Percentiles rank a stretch among this genome's conserved stretches.
Evolutionary conservation across 2,797 vertebrate genomes (phyloP).

Genomic region (Syngnathus acus): DNA sequence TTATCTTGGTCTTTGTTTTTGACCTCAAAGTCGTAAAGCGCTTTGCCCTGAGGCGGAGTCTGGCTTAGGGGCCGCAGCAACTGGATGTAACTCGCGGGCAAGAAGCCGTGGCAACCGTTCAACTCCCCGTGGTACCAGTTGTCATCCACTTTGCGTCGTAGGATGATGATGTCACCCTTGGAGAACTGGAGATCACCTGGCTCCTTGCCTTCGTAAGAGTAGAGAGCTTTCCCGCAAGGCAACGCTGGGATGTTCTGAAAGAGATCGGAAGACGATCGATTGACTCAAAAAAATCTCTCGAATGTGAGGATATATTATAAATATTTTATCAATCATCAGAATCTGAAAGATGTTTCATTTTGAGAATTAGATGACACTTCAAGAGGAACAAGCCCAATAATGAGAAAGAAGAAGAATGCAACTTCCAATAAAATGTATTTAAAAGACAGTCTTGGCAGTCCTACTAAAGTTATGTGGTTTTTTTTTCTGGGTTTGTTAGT

Average conservation of each 20-base stretch:
- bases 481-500: neutral
- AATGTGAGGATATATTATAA: neutral
- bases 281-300: neutral
- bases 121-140: constrained; percentile 97
- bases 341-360: no score
- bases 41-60: constrained; percentile 90
- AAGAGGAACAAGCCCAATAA: neutral
- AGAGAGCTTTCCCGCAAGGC: constrained; percentile 91
- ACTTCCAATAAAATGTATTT: neutral
- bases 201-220: constrained; percentile 94
- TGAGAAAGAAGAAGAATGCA: neutral
- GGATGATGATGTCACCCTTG: constrained; percentile 93
- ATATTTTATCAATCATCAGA: neutral
- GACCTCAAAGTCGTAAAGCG: constrained; percentile 96
- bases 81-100: constrained; percentile 93
- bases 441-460: neutral
- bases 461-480: neutral
- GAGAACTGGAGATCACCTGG: constrained; percentile 92
- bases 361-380: neutral
- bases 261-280: constrained; percentile 12
- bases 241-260: constrained; percentile 83
- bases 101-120: constrained; percentile 87
- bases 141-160: constrained; percentile 89
- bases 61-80: constrained; percentile 86
- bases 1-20: constrained; percentile 98